phyloP scores from a whole-genome alignment of 2,113 vertebrate species.

The Etia nguti region DNA sequence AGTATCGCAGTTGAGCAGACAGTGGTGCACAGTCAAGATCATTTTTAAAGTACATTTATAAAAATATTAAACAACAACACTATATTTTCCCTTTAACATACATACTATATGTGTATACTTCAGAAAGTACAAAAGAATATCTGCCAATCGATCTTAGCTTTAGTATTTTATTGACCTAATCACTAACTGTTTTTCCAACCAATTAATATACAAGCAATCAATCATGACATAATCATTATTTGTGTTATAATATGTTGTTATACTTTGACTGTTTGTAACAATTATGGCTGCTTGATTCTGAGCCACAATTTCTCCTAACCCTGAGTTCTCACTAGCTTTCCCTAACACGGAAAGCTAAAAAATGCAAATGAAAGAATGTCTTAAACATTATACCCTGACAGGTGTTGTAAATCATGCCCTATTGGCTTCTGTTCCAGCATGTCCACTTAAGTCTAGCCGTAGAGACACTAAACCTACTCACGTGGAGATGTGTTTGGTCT shows the following conservation, averaged over 20 bases:
- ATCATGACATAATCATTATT: neutral
- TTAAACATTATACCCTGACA: neutral
- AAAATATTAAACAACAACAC: neutral
- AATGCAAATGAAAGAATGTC: neutral
- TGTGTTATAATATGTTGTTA: neutral
- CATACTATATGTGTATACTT: neutral
- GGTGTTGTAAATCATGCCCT: neutral
- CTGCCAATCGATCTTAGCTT: neutral
- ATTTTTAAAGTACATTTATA: neutral
- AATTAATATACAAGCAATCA: neutral
- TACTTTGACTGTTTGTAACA: neutral
- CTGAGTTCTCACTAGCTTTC: neutral
- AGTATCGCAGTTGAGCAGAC: neutral
- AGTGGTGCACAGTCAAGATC: neutral
- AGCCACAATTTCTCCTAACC: neutral
- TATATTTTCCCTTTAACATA: neutral
- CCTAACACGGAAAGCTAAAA: neutral
- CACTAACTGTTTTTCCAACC: neutral
- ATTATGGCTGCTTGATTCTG: neutral
- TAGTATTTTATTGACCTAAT: neutral
- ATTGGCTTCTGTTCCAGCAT: neutral
- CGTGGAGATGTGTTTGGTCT: conserved; percentile 12
- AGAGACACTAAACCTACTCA: conserved; percentile 14
- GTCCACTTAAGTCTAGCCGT: neutral
- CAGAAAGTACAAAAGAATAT: neutral